These are phyloP conservation scores for Arvicanthis niloticus DNA, from an alignment of 2,113 vertebrate genomes.

Conservation along the genomic window DNA sequence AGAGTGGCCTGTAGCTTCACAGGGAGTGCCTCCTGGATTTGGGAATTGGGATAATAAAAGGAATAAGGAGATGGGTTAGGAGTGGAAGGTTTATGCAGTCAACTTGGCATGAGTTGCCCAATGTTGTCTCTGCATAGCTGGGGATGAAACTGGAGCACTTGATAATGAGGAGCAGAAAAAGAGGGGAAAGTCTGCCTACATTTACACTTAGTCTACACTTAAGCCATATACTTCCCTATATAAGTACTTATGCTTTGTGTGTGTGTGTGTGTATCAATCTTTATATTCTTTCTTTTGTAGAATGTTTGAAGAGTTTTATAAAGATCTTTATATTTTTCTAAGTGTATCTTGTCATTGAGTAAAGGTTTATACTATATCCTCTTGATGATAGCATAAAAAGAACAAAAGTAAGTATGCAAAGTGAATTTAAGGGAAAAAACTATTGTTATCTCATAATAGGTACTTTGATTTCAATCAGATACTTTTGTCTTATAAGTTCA, in stretches of 20 bases:
- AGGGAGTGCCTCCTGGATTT: too few species aligned
- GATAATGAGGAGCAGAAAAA: not conserved
- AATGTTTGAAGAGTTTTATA: not conserved
- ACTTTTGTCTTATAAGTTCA: not conserved
- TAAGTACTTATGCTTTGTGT: not conserved
- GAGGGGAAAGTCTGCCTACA: not conserved
- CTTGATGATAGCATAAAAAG: not conserved
- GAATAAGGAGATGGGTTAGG: too few species aligned
- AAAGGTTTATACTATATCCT: not conserved
- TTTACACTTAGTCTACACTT: not conserved
- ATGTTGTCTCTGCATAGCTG: not conserved
- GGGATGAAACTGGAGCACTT: not conserved
- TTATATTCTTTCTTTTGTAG: not conserved
- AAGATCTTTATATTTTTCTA: not conserved
- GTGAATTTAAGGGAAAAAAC: not conserved
- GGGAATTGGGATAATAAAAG: too few species aligned
- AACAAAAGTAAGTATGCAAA: not conserved
- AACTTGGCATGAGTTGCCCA: accelerated
- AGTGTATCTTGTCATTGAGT: not conserved
- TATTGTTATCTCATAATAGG: not conserved
- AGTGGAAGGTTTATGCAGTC: not conserved
- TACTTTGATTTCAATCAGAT: not conserved
- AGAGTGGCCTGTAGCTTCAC: too few species aligned
- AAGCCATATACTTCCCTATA: not conserved
- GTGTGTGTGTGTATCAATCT: not conserved